Base-by-base conservation (phyloP, 2,888 invertebrate genomes). In the Ennomos erosarius region DNA sequence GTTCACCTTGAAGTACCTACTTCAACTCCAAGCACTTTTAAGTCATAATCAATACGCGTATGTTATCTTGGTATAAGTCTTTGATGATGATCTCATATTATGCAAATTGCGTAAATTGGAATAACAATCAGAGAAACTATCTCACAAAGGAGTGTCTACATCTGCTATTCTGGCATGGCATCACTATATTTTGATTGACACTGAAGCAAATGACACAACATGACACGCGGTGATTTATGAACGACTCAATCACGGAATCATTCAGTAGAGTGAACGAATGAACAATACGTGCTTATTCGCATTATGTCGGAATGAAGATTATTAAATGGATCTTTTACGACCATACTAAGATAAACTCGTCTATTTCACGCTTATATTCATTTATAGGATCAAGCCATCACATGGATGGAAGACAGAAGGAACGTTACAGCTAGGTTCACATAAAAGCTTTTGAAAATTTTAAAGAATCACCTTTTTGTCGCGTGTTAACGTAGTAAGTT, bases 221-320 rank as follows among this genome's bases (percentile, higher is more conserved):
- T 55, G 60, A 66, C 68, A 68, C 59, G 56, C 50, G 39, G 48
- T 66, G 70, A 74, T 71, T 68, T 74, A 74, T 70, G 72, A 67
- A 69, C 55, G 52, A 59, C 57, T 71, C 69, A 71, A 75, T 75
- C 70, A 70, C 53, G 58, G 44, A 55, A 40, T 67, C 69, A 67
- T 74, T 74, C 67, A 60, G 48, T 55, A 58, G 42, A 66, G 46
- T 51, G 55, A 67, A 39, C 57, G 65, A 71, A 61, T 62, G 63
- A 67, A 64, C 60, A 59, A 53, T 50, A 55, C 52, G 4, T 26
- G 51, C 16, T 59, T 60, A 65, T 49, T 64, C 55, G 47, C 50
- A 75, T 75, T 73, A 71, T 67, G 73, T 74, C 73, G 45, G 36
- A 66, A 63, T 65, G 34, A 43, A 36, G 50, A 51, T 35, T 10